Percentiles rank a stretch among this genome's conserved stretches.
These are phyloP conservation scores for Coregonus suidteri DNA, from an alignment of 2,797 vertebrate species.

Conservation along the genomic window DNA sequence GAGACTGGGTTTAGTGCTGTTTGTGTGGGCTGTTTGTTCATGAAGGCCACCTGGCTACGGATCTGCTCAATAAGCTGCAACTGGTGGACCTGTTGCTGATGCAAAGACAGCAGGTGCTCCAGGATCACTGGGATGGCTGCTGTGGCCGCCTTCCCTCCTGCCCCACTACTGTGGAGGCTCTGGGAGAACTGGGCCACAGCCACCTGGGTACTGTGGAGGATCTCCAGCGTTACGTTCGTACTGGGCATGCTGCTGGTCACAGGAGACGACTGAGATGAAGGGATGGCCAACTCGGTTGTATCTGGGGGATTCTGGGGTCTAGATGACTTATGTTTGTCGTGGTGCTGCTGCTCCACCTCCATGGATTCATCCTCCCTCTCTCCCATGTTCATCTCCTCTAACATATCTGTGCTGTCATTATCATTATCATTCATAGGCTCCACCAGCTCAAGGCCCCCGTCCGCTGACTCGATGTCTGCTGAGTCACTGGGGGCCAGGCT, in stretches of 20 bases:
- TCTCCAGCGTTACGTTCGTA: slow-evolving; percentile 95
- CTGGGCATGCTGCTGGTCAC: slow-evolving; percentile 80
- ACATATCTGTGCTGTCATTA: slow-evolving; percentile 71
- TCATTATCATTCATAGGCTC: slow-evolving; percentile 71
- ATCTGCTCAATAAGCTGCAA: slow-evolving; percentile 98
- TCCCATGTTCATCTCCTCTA: slow-evolving; percentile 64
- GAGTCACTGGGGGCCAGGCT: slow-evolving; percentile 78
- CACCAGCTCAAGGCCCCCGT: slow-evolving; percentile 69
- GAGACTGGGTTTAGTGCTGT: slow-evolving; percentile 74
- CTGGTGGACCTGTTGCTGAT: slow-evolving; percentile 97
- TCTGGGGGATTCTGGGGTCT: slow-evolving; percentile 60
- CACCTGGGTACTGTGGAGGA: slow-evolving; percentile 93
- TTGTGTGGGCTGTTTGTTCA: slow-evolving; percentile 85
- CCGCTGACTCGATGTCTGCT: slow-evolving; percentile 79
- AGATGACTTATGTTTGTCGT: slow-evolving; percentile 40
- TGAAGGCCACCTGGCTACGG: slow-evolving; percentile 92
- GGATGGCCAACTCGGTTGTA: slow-evolving; percentile 48
- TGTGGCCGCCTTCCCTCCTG: slow-evolving; percentile 70
- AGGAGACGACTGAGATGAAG: slow-evolving; percentile 68
- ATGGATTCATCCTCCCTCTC: slow-evolving; percentile 79
- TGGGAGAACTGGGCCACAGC: slow-evolving; percentile 97
- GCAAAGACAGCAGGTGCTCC: slow-evolving; percentile 92
- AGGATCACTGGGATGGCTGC: slow-evolving; percentile 92
- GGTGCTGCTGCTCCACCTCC: slow-evolving; percentile 81
- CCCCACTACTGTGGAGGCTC: slow-evolving; percentile 58